These are phyloP conservation scores for Nudaria mundana DNA, from an alignment of 2,888 invertebrate species.

Conservation along the genomic window DNA sequence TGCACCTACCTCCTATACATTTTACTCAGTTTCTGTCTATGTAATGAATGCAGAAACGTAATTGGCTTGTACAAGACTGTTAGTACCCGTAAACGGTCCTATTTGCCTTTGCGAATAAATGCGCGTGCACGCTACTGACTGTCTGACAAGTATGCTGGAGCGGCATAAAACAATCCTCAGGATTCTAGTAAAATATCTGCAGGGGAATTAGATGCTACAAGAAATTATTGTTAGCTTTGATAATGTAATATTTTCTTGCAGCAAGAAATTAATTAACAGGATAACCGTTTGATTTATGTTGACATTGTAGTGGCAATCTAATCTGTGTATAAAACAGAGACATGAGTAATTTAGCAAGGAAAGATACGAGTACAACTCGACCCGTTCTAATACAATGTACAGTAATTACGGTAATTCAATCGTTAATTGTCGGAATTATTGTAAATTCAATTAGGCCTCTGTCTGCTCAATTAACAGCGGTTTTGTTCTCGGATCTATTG, in stretches of 20 bases:
- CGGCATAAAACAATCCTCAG: slow-evolving; percentile 38
- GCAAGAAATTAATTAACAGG: too few relatives aligned
- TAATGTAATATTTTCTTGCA: slow-evolving; percentile 19
- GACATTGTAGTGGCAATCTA: slow-evolving; percentile 42
- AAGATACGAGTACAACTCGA: too few relatives aligned
- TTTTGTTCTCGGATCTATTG: slow-evolving; percentile 53
- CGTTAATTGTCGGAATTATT: too few relatives aligned
- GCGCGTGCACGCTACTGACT: slow-evolving; percentile 26
- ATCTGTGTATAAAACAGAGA: too few relatives aligned
- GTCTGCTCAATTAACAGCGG: slow-evolving; percentile 54
- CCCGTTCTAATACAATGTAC: slow-evolving; percentile 66
- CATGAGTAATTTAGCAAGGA: too few relatives aligned
- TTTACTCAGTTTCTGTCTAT: slow-evolving; percentile 50
- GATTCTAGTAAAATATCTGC: slow-evolving; percentile 27
- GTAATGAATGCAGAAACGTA: slow-evolving; percentile 67
- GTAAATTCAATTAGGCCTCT: too few relatives aligned
- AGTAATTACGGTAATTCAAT: too few relatives aligned
- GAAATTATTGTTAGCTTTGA: slow-evolving; percentile 15
- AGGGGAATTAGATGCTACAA: slow-evolving; percentile 18
- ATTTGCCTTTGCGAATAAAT: slow-evolving; percentile 33
- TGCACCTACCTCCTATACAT: slow-evolving; percentile 56
- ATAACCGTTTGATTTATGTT: slow-evolving; percentile 30
- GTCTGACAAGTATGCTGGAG: slow-evolving; percentile 25
- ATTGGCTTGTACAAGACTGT: slow-evolving; percentile 53
- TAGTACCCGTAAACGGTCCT: slow-evolving; percentile 46